Conservation (phyloP, 2,797 vertebrate species). For the Rhynchonycteris naso region DNA sequence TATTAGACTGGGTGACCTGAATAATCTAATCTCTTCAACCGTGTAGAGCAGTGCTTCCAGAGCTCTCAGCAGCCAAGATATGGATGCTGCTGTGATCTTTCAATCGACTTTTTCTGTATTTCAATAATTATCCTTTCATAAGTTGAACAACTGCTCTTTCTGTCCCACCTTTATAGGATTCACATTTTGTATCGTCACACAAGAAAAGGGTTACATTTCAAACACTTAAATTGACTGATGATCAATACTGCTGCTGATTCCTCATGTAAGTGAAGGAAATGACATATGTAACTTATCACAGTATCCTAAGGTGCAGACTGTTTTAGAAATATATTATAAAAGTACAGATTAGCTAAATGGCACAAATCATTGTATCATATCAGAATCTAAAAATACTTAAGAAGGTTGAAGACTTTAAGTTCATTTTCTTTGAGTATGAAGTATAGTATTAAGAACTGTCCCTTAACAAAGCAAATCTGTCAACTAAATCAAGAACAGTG, state of each 20-base stretch:
- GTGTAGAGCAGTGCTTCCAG: not conserved
- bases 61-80: not conserved
- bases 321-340: slow-evolving; percentile 49
- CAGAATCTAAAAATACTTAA: slow-evolving; percentile 21
- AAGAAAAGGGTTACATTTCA: not conserved
- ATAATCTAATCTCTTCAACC: not conserved
- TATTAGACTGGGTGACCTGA: slow-evolving; percentile 3
- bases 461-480: slow-evolving; percentile 8
- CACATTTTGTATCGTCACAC: not conserved
- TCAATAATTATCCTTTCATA: not conserved
- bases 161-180: not conserved
- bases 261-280: slow-evolving; percentile 13
- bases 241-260: slow-evolving; percentile 10
- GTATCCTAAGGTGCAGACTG: not conserved
- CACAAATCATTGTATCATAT: slow-evolving; percentile 10
- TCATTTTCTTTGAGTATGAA: not conserved
- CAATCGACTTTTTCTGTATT: not conserved
- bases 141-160: not conserved
- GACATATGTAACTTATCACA: slow-evolving; percentile 19
- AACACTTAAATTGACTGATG: slow-evolving; percentile 44
- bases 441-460: not conserved
- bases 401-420: not conserved
- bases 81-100: not conserved
- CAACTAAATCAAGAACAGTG: slow-evolving; percentile 4
- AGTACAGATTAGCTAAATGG: not conserved